phyloP scores from a whole-genome alignment of 2,888 invertebrate genomes.

The Standfussiana lucernea region DNA sequence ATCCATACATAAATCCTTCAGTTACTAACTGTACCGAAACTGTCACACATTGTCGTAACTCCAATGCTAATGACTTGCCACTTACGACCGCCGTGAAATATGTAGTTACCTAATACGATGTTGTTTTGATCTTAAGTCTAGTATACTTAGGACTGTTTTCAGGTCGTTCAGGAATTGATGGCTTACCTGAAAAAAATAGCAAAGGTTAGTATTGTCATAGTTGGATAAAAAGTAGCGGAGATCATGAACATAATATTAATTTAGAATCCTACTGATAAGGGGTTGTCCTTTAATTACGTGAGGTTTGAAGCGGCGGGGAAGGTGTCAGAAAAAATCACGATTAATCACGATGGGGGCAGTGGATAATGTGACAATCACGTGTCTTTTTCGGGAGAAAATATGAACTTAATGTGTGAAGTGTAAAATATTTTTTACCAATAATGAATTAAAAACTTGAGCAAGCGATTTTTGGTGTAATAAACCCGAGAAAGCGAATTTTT shows the following conservation, averaged over 20 bases:
- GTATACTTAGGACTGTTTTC: slow-evolving; percentile 51
- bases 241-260: background rate
- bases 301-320: no score
- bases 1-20: background rate
- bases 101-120: slow-evolving; percentile 35
- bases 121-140: slow-evolving; percentile 38
- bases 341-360: no score
- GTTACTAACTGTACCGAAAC: slow-evolving; percentile 29
- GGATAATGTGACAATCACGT: no score
- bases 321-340: no score
- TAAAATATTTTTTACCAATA: no score
- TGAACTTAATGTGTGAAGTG: no score
- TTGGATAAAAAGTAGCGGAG: background rate
- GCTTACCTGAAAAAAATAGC: slow-evolving; percentile 65
- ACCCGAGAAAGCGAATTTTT: no score
- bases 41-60: slow-evolving; percentile 51
- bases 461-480: no score
- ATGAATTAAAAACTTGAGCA: no score
- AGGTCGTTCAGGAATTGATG: slow-evolving; percentile 21
- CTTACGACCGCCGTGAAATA: slow-evolving; percentile 58
- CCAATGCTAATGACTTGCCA: slow-evolving; percentile 56
- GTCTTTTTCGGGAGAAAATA: no score
- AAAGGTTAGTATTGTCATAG: slow-evolving; percentile 29
- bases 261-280: background rate
- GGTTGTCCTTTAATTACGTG: no score